Evolutionary conservation across 2,888 invertebrate genomes (phyloP).

Genomic region (Lasioglossum figueresi): DNA sequence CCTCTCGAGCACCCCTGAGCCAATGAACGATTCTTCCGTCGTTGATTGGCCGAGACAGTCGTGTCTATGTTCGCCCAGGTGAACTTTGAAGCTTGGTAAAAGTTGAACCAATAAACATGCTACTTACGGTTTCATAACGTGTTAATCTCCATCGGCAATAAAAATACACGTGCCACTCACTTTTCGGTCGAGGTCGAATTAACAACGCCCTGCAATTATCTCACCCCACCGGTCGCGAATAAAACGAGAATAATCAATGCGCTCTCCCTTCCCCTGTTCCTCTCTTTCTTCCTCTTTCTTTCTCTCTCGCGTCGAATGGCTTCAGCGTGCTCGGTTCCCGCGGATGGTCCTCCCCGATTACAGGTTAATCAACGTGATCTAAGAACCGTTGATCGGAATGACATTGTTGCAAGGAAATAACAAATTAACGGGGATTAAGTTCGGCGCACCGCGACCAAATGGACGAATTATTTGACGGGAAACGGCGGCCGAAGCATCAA

Average conservation of each 20-base stretch:
- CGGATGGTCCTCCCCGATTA: not conserved
- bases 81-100: slow-evolving; percentile 2
- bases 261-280: not conserved
- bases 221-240: not conserved
- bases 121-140: not conserved
- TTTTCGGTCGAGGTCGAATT: slow-evolving; percentile 9
- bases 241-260: slow-evolving; percentile 5
- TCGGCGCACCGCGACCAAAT: not conserved
- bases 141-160: slow-evolving; percentile 2
- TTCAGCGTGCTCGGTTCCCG: not conserved
- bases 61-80: not conserved
- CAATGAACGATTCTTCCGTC: not conserved
- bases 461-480: slow-evolving; percentile 35
- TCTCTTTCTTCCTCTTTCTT: not conserved
- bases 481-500: slow-evolving; percentile 21
- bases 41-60: not conserved
- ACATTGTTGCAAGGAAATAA: slow-evolving; percentile 7
- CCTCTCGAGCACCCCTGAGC: not conserved
- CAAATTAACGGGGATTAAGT: slow-evolving; percentile 31
- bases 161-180: slow-evolving; percentile 2
- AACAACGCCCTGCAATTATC: slow-evolving; percentile 17
- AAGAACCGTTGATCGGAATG: not conserved
- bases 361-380: not conserved
- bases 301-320: not conserved
- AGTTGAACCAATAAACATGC: slow-evolving; percentile 9